phyloP scores from a whole-genome alignment of 2,797 vertebrate genomes.

The Staurois parvus region DNA sequence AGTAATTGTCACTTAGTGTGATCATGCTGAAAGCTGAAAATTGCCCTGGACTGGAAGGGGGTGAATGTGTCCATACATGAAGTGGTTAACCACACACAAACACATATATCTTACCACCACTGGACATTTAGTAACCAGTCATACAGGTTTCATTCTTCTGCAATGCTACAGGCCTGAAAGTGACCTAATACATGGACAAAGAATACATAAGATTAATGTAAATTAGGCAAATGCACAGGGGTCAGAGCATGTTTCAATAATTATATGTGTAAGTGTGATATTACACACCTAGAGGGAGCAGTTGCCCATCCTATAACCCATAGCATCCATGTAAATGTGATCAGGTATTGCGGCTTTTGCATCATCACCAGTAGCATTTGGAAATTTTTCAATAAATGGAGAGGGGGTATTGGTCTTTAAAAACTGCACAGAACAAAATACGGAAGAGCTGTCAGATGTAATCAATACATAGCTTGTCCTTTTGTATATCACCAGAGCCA shows the following conservation, averaged over 20 bases:
- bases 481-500: slow-evolving; percentile 46
- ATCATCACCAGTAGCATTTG: slow-evolving; percentile 88
- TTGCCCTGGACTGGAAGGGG: no score
- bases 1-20: no score
- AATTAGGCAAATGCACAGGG: background rate
- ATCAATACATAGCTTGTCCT: background rate
- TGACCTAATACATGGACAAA: slow-evolving; percentile 83
- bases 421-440: slow-evolving; percentile 78
- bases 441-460: background rate
- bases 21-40: no score
- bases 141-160: slow-evolving; percentile 95
- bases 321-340: slow-evolving; percentile 98
- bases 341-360: slow-evolving; percentile 85
- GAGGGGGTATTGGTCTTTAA: slow-evolving; percentile 90
- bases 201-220: background rate
- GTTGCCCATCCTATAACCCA: slow-evolving; percentile 99
- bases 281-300: slow-evolving; percentile 93
- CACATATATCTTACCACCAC: slow-evolving; percentile 88
- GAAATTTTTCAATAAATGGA: slow-evolving; percentile 91
- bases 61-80: no score
- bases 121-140: slow-evolving; percentile 98
- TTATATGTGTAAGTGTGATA: background rate
- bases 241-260: background rate
- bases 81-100: no score
- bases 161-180: slow-evolving; percentile 98